Base-by-base conservation (phyloP, 2,113 vertebrate species). In the Phylloscopus whistleri region DNA sequence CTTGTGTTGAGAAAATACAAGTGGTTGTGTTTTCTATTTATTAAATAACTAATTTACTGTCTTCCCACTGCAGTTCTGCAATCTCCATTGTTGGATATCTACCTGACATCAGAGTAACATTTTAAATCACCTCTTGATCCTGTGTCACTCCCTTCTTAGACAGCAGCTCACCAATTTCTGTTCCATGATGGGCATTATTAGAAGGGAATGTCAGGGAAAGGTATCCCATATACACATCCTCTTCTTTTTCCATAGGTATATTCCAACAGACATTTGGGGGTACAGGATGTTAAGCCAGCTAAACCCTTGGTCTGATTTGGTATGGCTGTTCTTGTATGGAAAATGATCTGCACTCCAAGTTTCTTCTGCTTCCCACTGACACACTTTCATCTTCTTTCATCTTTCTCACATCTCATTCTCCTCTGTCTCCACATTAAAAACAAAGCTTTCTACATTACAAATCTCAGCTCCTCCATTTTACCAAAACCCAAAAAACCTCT, bases 371-470 rank as follows among this genome's bases (percentile, higher is more conserved):
- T 94, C 74, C 70, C 69, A 64, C 17, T 49, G 21, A 78, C n/a
- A 92, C 35, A 28, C 52, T 84, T 93, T 51, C 28, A 35, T 13
- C 48, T 70, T 77, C 80, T 91, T 91, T 93, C 33, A 92, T 69
- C 85, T 77, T 84, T 48, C 35, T 83, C 31, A 41, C 31, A 70
- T 52, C 73, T 78, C 39, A 13, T 52, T 78, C 77, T 92, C 56
- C 19, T 48, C 67, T 68, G 30, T 41, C 69, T 59, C 84, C 84
- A 78, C 12, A 41, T 67, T 37, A 86, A 66, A 95, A 86, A 80
- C 67, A 90, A 86, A 84, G 30, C 11, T 19, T 78, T 87, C 84
- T 83, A 78, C 30, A 49, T 28, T 56, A 87, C 27, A 82, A 82
- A 64, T 26, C 52, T 43, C 51, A 31, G 60, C 58, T 91, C 52